phyloP scores from a whole-genome alignment of 2,888 invertebrate species.

The Epirrhoe alternata region DNA sequence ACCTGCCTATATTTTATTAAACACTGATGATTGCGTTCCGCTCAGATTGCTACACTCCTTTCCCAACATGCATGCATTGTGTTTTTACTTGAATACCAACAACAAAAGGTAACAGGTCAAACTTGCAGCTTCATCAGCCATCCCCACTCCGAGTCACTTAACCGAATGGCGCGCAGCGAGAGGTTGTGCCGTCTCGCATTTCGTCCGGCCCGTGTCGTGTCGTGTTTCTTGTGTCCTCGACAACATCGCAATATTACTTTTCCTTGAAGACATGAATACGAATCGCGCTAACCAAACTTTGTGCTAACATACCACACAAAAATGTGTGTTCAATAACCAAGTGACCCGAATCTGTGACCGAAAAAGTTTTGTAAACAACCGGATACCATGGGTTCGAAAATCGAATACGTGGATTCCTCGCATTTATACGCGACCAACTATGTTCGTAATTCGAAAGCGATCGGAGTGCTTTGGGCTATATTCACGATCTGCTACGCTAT shows the following conservation, averaged over 20 bases:
- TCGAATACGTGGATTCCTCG: slow-evolving; percentile 96
- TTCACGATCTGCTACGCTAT: slow-evolving; percentile 99
- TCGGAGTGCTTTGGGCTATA: slow-evolving; percentile 98
- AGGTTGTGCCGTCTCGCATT: slow-evolving; percentile 67
- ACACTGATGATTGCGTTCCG: not conserved
- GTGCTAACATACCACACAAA: slow-evolving; percentile 43
- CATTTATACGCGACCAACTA: slow-evolving; percentile 96
- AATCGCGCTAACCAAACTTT: slow-evolving; percentile 53
- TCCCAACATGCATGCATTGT: slow-evolving; percentile 19
- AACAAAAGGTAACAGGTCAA: slow-evolving; percentile 65
- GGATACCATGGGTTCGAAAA: slow-evolving; percentile 93
- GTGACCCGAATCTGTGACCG: slow-evolving; percentile 47
- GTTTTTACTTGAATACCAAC: slow-evolving; percentile 34
- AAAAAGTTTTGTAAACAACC: slow-evolving; percentile 61
- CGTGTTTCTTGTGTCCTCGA: slow-evolving; percentile 75
- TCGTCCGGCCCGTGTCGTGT: slow-evolving; percentile 65
- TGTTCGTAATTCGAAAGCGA: slow-evolving; percentile 96
- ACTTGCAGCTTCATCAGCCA: slow-evolving; percentile 69
- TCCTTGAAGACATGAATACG: slow-evolving; percentile 66
- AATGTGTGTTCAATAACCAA: slow-evolving; percentile 59
- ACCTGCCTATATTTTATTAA: not conserved
- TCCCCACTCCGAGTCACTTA: slow-evolving; percentile 70
- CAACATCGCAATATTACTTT: slow-evolving; percentile 50
- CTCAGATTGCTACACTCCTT: slow-evolving; percentile 9
- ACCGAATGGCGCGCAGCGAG: slow-evolving; percentile 74